Base-by-base conservation (phyloP, 2,113 vertebrate genomes). In the Poeciliopsis occidentalis region DNA sequence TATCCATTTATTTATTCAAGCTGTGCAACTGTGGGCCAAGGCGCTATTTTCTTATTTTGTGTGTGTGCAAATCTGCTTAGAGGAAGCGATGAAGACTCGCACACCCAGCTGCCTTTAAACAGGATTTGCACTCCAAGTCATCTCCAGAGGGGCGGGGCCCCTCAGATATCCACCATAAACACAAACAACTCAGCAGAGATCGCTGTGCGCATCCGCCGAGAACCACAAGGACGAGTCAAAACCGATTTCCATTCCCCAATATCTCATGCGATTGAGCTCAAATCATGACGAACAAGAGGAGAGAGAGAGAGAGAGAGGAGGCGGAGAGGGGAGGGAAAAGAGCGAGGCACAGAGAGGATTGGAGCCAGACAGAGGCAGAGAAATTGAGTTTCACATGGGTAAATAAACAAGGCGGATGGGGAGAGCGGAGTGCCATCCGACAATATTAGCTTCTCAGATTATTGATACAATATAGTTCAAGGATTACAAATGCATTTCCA, bases 321-420 rank as follows among this genome's bases (percentile, higher is more conserved):
- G 31, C 22, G 3, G 30, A 8, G 8, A 19, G 37, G 12, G 12
- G n/a, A 26, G n/a, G 64, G 29, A 71, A 61, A 37, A 61, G 67
- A 76, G 76, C 60, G 75, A 82, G 63, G 68, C 75, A 44, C 64
- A 29, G 65, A 73, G 72, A 72, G 73, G 82, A 83, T 64, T 77
- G 80, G 71, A 80, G 73, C 74, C 82, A 84, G 79, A 73, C 76
- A 41, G 73, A 67, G 71, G 85, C 85, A 80, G 73, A 80, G 73
- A 90, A 92, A 91, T 89, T 83, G 87, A 87, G 84, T 92, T 91
- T 90, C 79, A 76, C 82, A 71, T 84, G 75, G 75, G 84, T 85
- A 91, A 92, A 91, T 91, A 93, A 92, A 91, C 87, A 87, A 83
- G 69, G 66, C 15, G 86, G 77, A 82, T 2, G 61, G 82, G 64